phyloP scores from a whole-genome alignment of 1,140 invertebrate genomes.

The Copidosoma floridanum region DNA sequence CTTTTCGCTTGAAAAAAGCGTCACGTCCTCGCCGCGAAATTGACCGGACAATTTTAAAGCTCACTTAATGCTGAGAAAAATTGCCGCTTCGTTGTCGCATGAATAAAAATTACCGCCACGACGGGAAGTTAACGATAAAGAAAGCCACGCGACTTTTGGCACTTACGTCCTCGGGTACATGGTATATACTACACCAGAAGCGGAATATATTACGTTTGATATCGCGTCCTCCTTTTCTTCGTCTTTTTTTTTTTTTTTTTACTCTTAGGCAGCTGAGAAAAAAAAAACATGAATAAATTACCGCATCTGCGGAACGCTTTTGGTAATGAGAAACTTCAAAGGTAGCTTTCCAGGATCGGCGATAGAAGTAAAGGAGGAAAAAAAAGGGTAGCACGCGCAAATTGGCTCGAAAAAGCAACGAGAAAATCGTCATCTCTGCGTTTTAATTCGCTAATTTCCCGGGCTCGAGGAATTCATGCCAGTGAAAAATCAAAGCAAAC shows the following conservation, averaged over 20 bases:
- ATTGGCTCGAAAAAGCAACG: not conserved
- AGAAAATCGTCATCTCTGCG: slow-evolving; percentile 12
- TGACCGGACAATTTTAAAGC: slow-evolving; percentile 58
- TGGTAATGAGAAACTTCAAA: not conserved
- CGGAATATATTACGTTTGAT: not conserved
- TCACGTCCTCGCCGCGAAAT: slow-evolving; percentile 54
- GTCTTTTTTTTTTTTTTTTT: slow-evolving; percentile 19
- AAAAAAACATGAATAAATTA: not conserved
- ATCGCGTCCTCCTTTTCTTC: slow-evolving; percentile 14
- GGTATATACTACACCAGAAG: not conserved
- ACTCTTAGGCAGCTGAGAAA: not conserved
- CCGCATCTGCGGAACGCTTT: not conserved
- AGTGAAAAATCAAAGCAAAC: slow-evolving; percentile 57
- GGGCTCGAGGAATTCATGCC: slow-evolving; percentile 55
- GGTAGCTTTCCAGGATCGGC: too few species aligned
- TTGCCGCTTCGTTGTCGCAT: slow-evolving; percentile 53
- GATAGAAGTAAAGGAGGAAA: too few species aligned
- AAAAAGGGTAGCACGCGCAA: not conserved
- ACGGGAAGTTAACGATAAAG: slow-evolving; percentile 5
- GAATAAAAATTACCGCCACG: slow-evolving; percentile 54
- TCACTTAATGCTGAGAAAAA: slow-evolving; percentile 56
- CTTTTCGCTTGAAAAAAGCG: slow-evolving; percentile 52
- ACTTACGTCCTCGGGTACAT: slow-evolving; percentile 3
- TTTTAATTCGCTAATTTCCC: slow-evolving; percentile 58
- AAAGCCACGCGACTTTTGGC: not conserved